phyloP scores from a whole-genome alignment of 2,888 invertebrate species.

The Parnassius glacialis region DNA sequence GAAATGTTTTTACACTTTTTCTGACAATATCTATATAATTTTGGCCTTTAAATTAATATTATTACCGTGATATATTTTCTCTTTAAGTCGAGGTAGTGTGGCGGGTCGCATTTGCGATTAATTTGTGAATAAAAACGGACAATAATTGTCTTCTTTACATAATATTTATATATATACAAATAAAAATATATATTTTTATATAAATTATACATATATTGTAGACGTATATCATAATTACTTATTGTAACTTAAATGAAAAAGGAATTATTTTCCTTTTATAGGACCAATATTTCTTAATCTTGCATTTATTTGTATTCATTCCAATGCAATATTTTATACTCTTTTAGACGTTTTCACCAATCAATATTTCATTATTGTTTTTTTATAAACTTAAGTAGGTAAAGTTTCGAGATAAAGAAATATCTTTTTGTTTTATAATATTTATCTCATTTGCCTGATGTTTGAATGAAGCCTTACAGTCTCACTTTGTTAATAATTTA shows the following conservation, averaged over 20 bases:
- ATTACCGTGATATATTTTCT: no score
- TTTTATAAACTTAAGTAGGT: not conserved
- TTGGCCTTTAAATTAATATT: no score
- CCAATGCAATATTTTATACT: constrained; percentile 27
- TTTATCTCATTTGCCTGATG: no score
- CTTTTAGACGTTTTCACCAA: not conserved
- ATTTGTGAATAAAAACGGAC: constrained; percentile 15
- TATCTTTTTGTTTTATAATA: not conserved
- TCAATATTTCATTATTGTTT: not conserved
- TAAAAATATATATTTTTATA: constrained; percentile 25
- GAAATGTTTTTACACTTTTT: no score
- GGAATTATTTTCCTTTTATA: constrained; percentile 17
- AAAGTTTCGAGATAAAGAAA: not conserved
- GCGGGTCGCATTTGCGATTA: not conserved
- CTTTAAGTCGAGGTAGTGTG: not conserved
- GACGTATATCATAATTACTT: constrained; percentile 12
- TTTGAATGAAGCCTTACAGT: no score
- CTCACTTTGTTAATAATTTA: no score
- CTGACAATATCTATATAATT: no score
- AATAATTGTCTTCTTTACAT: constrained; percentile 20
- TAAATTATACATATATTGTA: constrained; percentile 21
- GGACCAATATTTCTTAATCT: constrained; percentile 23
- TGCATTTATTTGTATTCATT: constrained; percentile 31
- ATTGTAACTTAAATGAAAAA: constrained; percentile 4
- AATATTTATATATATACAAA: constrained; percentile 7